Conservation (phyloP, 2,888 invertebrate genomes). For the Drosophila lacicola region DNA sequence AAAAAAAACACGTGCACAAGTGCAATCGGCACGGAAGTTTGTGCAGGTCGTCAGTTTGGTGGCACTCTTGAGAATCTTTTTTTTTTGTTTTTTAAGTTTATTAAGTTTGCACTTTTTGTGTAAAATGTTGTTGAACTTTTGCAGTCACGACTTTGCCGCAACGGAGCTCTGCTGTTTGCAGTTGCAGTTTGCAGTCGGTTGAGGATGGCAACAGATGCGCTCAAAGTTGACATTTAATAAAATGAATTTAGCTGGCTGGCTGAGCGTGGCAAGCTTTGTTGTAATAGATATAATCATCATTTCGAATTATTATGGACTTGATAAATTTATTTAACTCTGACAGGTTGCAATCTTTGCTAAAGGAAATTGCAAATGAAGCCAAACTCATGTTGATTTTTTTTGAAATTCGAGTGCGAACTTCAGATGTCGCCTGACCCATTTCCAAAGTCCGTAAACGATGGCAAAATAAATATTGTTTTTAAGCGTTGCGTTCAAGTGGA, state of each 20-base stretch:
- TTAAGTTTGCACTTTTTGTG: slow-evolving; percentile 72
- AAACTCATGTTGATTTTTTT: slow-evolving; percentile 25
- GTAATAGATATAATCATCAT: slow-evolving; percentile 72
- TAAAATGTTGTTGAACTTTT: slow-evolving; percentile 83
- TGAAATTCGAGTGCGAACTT: slow-evolving; percentile 22
- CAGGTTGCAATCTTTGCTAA: slow-evolving; percentile 61
- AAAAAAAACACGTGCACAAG: slow-evolving; percentile 51
- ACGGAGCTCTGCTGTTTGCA: slow-evolving; percentile 16
- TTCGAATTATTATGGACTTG: slow-evolving; percentile 71
- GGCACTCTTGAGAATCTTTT: slow-evolving; percentile 47
- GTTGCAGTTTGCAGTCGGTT: slow-evolving; percentile 14
- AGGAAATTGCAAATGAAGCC: slow-evolving; percentile 16
- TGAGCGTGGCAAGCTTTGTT: slow-evolving; percentile 42
- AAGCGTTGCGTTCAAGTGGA: slow-evolving; percentile 42
- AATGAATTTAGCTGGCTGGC: slow-evolving; percentile 53
- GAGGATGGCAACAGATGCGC: slow-evolving; percentile 59
- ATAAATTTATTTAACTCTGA: slow-evolving; percentile 68
- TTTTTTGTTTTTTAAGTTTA: slow-evolving; percentile 27
- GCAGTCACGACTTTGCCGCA: slow-evolving; percentile 76
- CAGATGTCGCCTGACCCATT: slow-evolving; percentile 58
- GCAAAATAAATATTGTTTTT: slow-evolving; percentile 50
- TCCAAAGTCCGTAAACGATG: slow-evolving; percentile 15
- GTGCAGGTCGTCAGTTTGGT: slow-evolving; percentile 19
- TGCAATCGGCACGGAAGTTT: slow-evolving; percentile 55
- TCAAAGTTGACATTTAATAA: slow-evolving; percentile 77